Evolutionary conservation across 2,797 vertebrate genomes (phyloP).

Genomic region (Garrulus glandarius): DNA sequence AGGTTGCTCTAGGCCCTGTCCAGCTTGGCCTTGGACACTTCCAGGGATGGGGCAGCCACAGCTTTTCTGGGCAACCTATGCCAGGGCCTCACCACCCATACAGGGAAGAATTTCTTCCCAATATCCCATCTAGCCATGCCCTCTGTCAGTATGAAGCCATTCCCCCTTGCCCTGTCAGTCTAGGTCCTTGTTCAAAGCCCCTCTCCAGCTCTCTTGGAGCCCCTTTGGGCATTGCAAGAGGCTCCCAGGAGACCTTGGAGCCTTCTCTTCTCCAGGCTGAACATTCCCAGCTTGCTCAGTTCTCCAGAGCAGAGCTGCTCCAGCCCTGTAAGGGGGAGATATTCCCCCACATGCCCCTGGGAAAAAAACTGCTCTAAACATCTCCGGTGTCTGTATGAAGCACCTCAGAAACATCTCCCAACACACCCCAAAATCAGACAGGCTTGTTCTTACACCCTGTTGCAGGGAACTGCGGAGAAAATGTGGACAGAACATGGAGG

Average conservation of each 20-base stretch:
- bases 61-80: background rate
- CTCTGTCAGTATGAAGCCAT: background rate
- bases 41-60: background rate
- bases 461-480: background rate
- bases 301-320: background rate
- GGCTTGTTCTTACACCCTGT: background rate
- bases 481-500: fast-evolving
- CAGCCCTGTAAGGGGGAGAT: background rate
- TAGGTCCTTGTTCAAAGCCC: background rate
- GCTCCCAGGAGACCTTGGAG: background rate
- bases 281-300: background rate
- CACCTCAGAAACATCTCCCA: background rate
- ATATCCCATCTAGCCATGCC: too few species aligned
- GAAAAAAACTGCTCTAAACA: background rate
- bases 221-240: background rate
- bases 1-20: background rate
- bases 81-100: background rate
- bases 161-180: background rate
- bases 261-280: background rate
- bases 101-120: background rate
- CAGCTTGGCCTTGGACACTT: background rate
- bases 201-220: background rate
- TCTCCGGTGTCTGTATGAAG: background rate
- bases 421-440: background rate
- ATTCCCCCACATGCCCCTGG: fast-evolving